phyloP scores from a whole-genome alignment of 2,113 vertebrate species.

The Megaceryle torquata region DNA sequence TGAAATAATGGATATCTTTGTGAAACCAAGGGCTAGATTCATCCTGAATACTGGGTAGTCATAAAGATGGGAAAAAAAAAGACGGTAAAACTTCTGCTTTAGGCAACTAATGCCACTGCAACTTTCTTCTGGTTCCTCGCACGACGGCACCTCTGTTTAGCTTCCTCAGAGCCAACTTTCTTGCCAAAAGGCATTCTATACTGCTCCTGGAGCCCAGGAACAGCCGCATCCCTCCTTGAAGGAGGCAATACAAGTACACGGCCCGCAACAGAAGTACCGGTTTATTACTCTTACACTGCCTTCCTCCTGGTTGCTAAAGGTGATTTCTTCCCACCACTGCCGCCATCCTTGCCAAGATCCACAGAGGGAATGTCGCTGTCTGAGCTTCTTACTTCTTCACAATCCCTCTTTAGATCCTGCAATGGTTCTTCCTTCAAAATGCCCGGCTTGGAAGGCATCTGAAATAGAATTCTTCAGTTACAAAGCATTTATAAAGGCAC shows the following conservation, averaged over 20 bases:
- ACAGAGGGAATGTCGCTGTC: constrained; percentile 52
- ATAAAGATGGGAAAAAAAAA: not conserved
- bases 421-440: constrained; percentile 65
- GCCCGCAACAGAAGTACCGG: not conserved
- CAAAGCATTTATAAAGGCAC: not conserved
- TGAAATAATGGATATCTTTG: not conserved
- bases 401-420: constrained; percentile 68
- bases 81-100: not conserved
- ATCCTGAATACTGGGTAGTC: not conserved
- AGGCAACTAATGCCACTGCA: not conserved
- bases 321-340: not conserved
- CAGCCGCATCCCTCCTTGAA: not conserved
- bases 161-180: not conserved
- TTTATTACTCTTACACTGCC: constrained; percentile 1
- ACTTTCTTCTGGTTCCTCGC: not conserved
- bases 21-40: not conserved
- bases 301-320: not conserved
- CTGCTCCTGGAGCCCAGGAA: not conserved
- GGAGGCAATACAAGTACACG: not conserved
- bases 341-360: constrained; percentile 10
- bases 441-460: constrained; percentile 46
- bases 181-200: not conserved
- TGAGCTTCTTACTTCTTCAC: constrained; percentile 67
- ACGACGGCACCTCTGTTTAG: not conserved
- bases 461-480: not conserved